Evolutionary conservation across 2,113 vertebrate genomes (phyloP).

Genomic region (Pica pica): DNA sequence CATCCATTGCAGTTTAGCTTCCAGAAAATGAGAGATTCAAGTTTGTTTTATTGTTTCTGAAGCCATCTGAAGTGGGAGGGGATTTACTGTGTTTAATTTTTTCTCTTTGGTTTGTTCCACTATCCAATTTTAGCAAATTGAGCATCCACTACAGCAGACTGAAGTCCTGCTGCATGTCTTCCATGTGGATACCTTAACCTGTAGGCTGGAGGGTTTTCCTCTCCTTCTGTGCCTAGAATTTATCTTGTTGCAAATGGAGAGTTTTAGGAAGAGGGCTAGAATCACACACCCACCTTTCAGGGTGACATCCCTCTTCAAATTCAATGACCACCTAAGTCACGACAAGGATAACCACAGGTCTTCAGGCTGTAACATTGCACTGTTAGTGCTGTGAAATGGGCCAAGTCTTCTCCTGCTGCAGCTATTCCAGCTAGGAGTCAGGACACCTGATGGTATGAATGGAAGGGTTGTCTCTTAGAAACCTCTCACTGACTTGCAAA

Average conservation of each 20-base stretch:
- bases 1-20: neutral
- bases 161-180: neutral
- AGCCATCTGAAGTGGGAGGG: neutral
- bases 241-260: neutral
- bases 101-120: neutral
- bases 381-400: neutral
- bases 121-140: neutral
- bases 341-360: neutral
- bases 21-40: neutral
- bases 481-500: fast-evolving
- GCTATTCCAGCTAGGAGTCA: neutral
- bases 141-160: neutral
- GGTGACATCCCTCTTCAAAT: neutral
- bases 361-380: neutral
- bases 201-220: neutral
- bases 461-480: neutral
- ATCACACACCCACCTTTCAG: neutral
- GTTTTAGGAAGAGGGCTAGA: neutral
- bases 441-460: neutral
- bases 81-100: neutral
- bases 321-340: neutral
- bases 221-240: neutral
- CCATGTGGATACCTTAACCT: neutral
- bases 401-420: neutral
- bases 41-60: neutral